These are phyloP conservation scores for Drosophila takahashii DNA, from an alignment of 1,140 invertebrate genomes.

Conservation along the genomic window DNA sequence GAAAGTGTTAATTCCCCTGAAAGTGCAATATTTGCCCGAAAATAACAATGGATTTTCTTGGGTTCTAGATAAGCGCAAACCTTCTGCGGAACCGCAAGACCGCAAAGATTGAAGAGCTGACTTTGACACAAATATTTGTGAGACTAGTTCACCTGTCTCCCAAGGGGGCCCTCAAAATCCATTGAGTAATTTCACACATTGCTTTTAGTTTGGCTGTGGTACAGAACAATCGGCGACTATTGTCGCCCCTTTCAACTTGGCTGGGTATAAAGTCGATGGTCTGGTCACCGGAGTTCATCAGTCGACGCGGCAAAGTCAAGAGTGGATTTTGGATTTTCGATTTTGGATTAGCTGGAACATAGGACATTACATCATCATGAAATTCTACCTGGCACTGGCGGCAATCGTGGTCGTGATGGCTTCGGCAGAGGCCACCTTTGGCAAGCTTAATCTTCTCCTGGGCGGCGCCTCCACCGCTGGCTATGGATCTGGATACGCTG, in stretches of 20 bases:
- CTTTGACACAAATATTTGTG: slow-evolving; percentile 67
- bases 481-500: slow-evolving; percentile 27
- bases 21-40: slow-evolving; percentile 35
- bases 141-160: slow-evolving; percentile 14
- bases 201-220: background rate
- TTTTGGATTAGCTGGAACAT: slow-evolving; percentile 24
- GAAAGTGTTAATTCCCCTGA: slow-evolving; percentile 74
- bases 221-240: slow-evolving; percentile 62
- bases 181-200: slow-evolving; percentile 70
- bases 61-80: slow-evolving; percentile 52
- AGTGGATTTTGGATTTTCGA: slow-evolving; percentile 27
- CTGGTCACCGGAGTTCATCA: slow-evolving; percentile 67
- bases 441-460: slow-evolving; percentile 67
- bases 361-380: slow-evolving; percentile 42
- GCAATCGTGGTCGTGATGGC: slow-evolving; percentile 14
- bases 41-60: background rate
- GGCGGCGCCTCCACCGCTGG: slow-evolving; percentile 54
- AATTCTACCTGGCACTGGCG: slow-evolving; percentile 33
- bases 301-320: slow-evolving; percentile 41
- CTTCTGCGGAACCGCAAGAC: slow-evolving; percentile 14
- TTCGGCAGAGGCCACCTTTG: slow-evolving; percentile 59
- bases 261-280: slow-evolving; percentile 50
- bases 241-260: slow-evolving; percentile 20
- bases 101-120: slow-evolving; percentile 45
- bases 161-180: slow-evolving; percentile 23